A percentile compares a stretch with the other conserved stretches of the same genome.
Evolutionary conservation across 2,888 invertebrate genomes (phyloP).

Genomic region (Lasioglossum lativentre): DNA sequence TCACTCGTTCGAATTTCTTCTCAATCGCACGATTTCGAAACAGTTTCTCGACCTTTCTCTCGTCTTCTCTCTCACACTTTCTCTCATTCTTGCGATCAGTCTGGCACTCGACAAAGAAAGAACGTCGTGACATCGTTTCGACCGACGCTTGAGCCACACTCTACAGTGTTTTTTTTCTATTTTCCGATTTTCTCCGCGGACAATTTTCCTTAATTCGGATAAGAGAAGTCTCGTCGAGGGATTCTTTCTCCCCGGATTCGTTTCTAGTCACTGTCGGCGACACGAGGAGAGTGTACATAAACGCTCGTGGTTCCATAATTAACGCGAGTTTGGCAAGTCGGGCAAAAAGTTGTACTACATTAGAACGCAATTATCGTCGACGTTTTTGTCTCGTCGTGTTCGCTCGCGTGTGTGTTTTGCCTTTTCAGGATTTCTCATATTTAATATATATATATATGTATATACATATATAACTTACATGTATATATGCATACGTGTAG

Average conservation of each 20-base stretch:
- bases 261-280: conserved; percentile 26
- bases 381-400: conserved; percentile 22
- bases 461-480: conserved; percentile 42
- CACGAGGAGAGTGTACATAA: conserved; percentile 30
- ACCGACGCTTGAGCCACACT: conserved; percentile 74
- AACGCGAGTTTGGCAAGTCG: conserved; percentile 83
- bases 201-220: conserved; percentile 81
- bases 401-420: conserved; percentile 5
- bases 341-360: conserved; percentile 81
- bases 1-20: conserved; percentile 17
- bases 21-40: conserved; percentile 23
- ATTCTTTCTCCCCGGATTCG: background rate
- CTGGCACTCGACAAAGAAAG: conserved; percentile 39
- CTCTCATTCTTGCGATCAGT: conserved; percentile 11
- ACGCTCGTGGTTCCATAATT: conserved; percentile 34
- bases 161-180: conserved; percentile 46
- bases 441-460: background rate
- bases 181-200: conserved; percentile 41
- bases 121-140: conserved; percentile 61
- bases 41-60: conserved; percentile 12
- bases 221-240: conserved; percentile 80
- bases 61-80: background rate
- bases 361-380: conserved; percentile 41
- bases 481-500: conserved; percentile 49
- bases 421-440: conserved; percentile 5